phyloP scores from a whole-genome alignment of 2,888 invertebrate genomes.

The Agonopterix heracliana region DNA sequence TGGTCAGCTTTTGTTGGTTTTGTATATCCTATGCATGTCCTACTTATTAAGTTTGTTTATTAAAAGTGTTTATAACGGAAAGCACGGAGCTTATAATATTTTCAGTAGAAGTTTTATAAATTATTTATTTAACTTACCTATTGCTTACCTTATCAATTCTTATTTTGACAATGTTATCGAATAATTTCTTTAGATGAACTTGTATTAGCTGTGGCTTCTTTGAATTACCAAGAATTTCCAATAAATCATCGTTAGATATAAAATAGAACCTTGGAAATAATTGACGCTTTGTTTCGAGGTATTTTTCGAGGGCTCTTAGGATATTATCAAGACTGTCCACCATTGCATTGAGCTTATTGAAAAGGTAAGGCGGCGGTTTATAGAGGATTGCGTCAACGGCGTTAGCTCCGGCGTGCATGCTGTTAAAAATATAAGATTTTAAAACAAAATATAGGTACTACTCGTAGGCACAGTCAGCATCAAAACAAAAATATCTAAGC shows the following conservation, averaged over 20 bases:
- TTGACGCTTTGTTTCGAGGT: conserved; percentile 92
- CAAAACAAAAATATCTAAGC: too few species aligned
- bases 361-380: conserved; percentile 76
- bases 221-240: conserved; percentile 91
- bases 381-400: conserved; percentile 80
- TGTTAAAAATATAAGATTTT: conserved; percentile 18
- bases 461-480: too few species aligned
- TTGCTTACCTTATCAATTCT: conserved; percentile 78
- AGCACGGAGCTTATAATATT: too few species aligned
- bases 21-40: too few species aligned
- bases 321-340: conserved; percentile 86
- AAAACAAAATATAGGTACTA: background rate
- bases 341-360: conserved; percentile 82
- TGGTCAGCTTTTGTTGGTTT: too few species aligned
- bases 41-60: too few species aligned
- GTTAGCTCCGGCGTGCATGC: conserved; percentile 71
- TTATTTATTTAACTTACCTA: too few species aligned
- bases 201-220: conserved; percentile 89
- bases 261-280: conserved; percentile 87
- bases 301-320: conserved; percentile 88
- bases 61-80: too few species aligned
- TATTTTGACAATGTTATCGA: conserved; percentile 88
- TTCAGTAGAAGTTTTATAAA: too few species aligned
- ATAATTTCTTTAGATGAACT: conserved; percentile 90
- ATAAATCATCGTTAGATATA: conserved; percentile 79